These are phyloP conservation scores for Eledone cirrhosa DNA, from an alignment of 2,888 invertebrate genomes.

Conservation along the genomic window DNA sequence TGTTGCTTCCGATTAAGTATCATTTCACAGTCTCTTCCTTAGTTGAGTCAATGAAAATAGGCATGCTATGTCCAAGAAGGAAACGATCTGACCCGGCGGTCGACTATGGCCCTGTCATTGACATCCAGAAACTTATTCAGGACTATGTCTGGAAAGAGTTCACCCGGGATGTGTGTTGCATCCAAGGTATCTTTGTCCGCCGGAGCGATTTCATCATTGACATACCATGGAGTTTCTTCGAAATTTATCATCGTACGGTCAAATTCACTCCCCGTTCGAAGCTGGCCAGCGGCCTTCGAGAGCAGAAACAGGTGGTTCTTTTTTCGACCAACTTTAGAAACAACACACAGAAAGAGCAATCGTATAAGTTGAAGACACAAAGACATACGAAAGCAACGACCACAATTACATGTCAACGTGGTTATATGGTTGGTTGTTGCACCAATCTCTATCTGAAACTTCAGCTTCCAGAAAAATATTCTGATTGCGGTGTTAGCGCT, in stretches of 20 bases:
- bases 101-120: conserved; percentile 46
- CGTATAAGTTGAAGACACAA: conserved; percentile 51
- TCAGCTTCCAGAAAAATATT: conserved; percentile 46
- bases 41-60: conserved; percentile 28
- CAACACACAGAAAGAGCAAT: conserved; percentile 49
- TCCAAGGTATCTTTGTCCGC: conserved; percentile 42
- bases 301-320: conserved; percentile 48
- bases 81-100: conserved; percentile 32
- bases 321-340: conserved; percentile 51
- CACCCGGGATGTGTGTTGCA: conserved; percentile 48
- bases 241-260: conserved; percentile 48
- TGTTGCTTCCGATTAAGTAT: too few relatives aligned
- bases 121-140: conserved; percentile 47
- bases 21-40: too few relatives aligned
- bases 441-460: conserved; percentile 45
- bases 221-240: conserved; percentile 53
- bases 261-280: conserved; percentile 40
- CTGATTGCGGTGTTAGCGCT: conserved; percentile 50
- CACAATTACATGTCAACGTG: conserved; percentile 46
- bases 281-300: conserved; percentile 42
- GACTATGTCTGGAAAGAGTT: conserved; percentile 53
- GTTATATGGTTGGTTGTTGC: conserved; percentile 46
- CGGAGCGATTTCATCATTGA: conserved; percentile 45
- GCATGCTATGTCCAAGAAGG: conserved; percentile 28
- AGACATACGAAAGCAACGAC: conserved; percentile 51